These are phyloP conservation scores for Eueremaeus valkanovi DNA, from an alignment of 2,888 invertebrate genomes.

Conservation along the genomic window DNA sequence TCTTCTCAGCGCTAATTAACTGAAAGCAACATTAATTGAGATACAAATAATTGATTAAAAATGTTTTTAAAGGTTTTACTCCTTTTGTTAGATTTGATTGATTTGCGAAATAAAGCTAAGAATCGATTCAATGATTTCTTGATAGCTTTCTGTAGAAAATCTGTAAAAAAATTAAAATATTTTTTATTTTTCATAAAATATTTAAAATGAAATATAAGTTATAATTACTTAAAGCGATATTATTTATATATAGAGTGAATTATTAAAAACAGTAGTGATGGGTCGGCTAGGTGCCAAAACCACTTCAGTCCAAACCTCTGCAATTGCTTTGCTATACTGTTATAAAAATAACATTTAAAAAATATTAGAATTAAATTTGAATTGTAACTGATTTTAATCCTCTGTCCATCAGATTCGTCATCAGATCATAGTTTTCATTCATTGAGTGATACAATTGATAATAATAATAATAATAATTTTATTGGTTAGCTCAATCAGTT, in stretches of 20 bases:
- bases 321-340: conserved; percentile 50
- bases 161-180: background rate
- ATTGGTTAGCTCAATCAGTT: no score
- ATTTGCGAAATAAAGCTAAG: background rate
- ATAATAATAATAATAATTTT: no score
- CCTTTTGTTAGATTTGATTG: background rate
- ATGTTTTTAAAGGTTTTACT: background rate
- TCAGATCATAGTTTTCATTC: conserved; percentile 52
- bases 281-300: conserved; percentile 52
- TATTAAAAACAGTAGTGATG: conserved; percentile 49
- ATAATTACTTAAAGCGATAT: conserved; percentile 1
- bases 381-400: conserved; percentile 44
- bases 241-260: background rate
- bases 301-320: conserved; percentile 53
- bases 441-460: conserved; percentile 50
- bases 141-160: background rate
- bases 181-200: background rate
- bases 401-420: conserved; percentile 51
- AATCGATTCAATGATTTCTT: background rate
- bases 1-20: background rate
- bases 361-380: background rate
- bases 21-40: background rate
- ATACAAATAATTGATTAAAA: background rate
- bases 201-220: background rate
- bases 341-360: background rate